Base-by-base conservation (phyloP, 2,113 vertebrate genomes). In the Siniperca knerii region DNA sequence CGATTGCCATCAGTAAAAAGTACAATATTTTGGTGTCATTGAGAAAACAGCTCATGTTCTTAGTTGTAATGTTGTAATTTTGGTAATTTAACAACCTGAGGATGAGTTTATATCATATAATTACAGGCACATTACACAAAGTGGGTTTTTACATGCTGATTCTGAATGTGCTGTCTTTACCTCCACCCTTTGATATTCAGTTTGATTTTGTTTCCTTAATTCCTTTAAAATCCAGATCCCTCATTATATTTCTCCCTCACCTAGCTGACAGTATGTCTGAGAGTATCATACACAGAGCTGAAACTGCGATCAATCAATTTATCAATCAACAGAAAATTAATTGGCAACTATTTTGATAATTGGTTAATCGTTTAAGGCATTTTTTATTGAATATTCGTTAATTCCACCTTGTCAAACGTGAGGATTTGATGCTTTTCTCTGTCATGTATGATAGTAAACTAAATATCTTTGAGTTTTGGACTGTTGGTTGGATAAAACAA, bases 31-130 rank as follows among this genome's bases (percentile, higher is more conserved):
- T 67, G 62, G 35, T 55, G 15, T 70, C 54, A 35, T 48, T 68
- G 21, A 64, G 54, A 75, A 42, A 52, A 21, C 18, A 29, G 37
- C 8, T 77, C 57, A 71, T 33, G 13, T 60, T 70, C 33, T 46
- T 18, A 13, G 29, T 29, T 29, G 29, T 23, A 6, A 33, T 9
- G 6, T 75, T 58, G 35, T 13, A 16, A 35, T 68, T 37, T 69
- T 40, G 4, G 42, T 66, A 42, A 67, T 40, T 52, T 72, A 42
- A 73, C 61, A 82, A 77, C 79, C 13, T 10, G 8, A 58, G 21
- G 55, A 73, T 73, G 65, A 78, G 58, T 66, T 82, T 44, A 42
- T 33, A 48, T 67, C 40, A 42, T 40, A 74, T 73, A 57, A 77
- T 72, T 73, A 68, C 40, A 37, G 33, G 13, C 57, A 60, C 48